phyloP scores from a whole-genome alignment of 2,797 vertebrate genomes.

The Eutrigla gurnardus region DNA sequence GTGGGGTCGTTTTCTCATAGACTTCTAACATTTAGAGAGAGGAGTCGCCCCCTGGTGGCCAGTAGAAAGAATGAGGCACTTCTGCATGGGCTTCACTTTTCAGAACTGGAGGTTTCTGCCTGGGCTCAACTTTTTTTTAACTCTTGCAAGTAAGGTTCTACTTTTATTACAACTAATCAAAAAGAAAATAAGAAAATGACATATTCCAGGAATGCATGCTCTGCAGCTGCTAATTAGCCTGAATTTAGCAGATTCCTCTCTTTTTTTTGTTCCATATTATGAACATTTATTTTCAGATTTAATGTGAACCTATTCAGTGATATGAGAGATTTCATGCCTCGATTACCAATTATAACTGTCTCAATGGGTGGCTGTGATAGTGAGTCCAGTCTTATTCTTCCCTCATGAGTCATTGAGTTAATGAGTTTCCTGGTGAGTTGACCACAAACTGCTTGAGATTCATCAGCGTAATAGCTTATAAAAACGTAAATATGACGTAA shows the following conservation, averaged over 20 bases:
- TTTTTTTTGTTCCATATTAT: background rate
- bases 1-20: too few species aligned
- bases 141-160: background rate
- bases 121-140: too few species aligned
- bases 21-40: too few species aligned
- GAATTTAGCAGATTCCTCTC: background rate
- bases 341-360: background rate
- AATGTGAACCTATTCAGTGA: background rate
- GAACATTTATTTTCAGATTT: background rate
- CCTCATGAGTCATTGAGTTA: constrained; percentile 37
- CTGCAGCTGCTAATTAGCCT: background rate
- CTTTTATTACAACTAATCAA: background rate
- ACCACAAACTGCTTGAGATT: constrained; percentile 35
- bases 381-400: constrained; percentile 11
- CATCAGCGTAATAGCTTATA: constrained; percentile 41
- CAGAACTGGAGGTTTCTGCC: too few species aligned
- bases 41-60: too few species aligned
- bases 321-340: background rate
- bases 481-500: constrained; percentile 35
- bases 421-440: constrained; percentile 24
- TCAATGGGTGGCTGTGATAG: background rate
- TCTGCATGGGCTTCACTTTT: too few species aligned
- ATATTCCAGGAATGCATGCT: background rate
- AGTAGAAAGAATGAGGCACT: too few species aligned
- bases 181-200: background rate